Evolutionary conservation across 2,888 invertebrate genomes (phyloP).

Genomic region (Tinea semifulvella): DNA sequence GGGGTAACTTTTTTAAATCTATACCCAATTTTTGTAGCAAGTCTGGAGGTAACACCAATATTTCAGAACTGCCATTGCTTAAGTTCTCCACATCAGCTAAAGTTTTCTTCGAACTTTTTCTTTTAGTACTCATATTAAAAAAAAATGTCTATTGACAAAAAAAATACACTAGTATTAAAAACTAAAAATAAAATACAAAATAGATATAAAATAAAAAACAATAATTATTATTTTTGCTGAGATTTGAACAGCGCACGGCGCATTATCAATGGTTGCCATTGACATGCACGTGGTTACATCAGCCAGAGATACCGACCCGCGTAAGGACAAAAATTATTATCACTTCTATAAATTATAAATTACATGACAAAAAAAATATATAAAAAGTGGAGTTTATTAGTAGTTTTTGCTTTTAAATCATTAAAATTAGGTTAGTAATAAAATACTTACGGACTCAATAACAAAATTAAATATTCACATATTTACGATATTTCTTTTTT

Average conservation of each 20-base stretch:
- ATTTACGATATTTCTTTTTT: too few species aligned
- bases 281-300: slow-evolving; percentile 2
- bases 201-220: background rate
- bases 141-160: background rate
- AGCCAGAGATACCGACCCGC: background rate
- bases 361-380: background rate
- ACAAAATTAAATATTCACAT: too few species aligned
- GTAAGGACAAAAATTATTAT: background rate
- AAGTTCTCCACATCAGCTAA: background rate
- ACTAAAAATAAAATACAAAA: background rate
- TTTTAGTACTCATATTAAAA: slow-evolving; percentile 9
- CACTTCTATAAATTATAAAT: background rate
- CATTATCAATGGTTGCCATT: background rate
- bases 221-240: too few species aligned
- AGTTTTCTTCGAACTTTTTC: slow-evolving; percentile 5
- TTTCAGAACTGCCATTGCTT: slow-evolving; percentile 23
- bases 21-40: slow-evolving; percentile 54
- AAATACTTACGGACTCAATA: too few species aligned
- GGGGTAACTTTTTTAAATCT: slow-evolving; percentile 26
- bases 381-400: background rate
- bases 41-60: slow-evolving; percentile 53
- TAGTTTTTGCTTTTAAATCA: too few species aligned
- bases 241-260: background rate
- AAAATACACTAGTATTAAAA: background rate
- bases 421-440: too few species aligned